Evolutionary conservation across 2,888 invertebrate genomes (phyloP).

Genomic region (Tanytarsus gracilentus): DNA sequence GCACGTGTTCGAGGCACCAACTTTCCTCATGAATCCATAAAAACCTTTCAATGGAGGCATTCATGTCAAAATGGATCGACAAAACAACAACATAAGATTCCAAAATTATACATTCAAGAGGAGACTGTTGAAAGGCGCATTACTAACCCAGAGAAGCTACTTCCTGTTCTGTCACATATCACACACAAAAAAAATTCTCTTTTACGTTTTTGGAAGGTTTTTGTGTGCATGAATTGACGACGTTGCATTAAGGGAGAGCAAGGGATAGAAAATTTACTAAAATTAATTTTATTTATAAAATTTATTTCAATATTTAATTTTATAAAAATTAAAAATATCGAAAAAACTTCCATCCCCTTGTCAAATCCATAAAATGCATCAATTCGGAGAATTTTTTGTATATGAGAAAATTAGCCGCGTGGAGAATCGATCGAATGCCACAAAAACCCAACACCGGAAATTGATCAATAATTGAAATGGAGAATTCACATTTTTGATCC

Average conservation of each 20-base stretch:
- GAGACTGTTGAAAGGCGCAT: constrained; percentile 23
- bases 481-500: not conserved
- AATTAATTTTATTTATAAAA: no score
- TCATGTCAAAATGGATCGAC: no score
- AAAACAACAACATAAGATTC: not conserved
- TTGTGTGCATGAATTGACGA: no score
- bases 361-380: constrained; percentile 3
- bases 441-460: constrained; percentile 19
- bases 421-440: constrained; percentile 19
- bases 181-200: not conserved
- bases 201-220: constrained; percentile 9
- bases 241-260: no score
- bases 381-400: not conserved
- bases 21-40: no score
- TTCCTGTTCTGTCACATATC: constrained; percentile 28
- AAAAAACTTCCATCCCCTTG: no score
- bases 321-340: no score
- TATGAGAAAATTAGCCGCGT: constrained; percentile 14
- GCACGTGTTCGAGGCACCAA: constrained; percentile 20
- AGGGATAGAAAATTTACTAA: no score
- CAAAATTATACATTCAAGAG: constrained; percentile 20
- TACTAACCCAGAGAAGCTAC: constrained; percentile 28
- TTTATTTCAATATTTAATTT: no score
- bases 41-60: not conserved
- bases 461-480: constrained; percentile 17